phyloP scores from a whole-genome alignment of 2,113 vertebrate genomes.

The Numenius arquata region DNA sequence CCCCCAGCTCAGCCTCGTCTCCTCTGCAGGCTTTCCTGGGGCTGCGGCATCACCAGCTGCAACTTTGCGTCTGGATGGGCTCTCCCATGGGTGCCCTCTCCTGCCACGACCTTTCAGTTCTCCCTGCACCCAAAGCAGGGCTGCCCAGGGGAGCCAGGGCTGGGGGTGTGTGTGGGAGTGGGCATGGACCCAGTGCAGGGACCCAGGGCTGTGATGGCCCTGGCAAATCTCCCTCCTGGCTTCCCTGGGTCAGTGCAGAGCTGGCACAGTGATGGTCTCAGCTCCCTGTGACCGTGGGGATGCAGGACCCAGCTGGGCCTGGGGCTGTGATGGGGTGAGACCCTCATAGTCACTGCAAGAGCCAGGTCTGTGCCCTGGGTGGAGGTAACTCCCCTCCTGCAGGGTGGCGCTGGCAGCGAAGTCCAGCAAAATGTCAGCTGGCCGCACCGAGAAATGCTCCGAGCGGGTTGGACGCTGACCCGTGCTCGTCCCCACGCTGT shows the following conservation, averaged over 20 bases:
- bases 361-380: not conserved
- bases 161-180: not conserved
- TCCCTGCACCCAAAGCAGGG: not conserved
- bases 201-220: not conserved
- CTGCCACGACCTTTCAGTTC: not conserved
- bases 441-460: fast-evolving
- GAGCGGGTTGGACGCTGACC: fast-evolving
- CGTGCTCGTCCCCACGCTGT: not conserved
- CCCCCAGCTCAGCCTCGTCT: not conserved
- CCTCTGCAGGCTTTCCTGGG: not conserved
- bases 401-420: fast-evolving
- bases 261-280: not conserved
- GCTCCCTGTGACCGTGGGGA: fast-evolving
- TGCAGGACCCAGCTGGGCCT: not conserved
- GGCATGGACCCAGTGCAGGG: not conserved
- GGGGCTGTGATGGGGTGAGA: not conserved
- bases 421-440: not conserved
- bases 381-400: not conserved
- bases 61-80: not conserved
- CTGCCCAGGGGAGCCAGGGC: fast-evolving
- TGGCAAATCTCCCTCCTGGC: not conserved
- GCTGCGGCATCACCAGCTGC: fast-evolving
- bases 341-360: not conserved
- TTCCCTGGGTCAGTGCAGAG: not conserved
- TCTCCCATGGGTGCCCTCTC: not conserved